These are phyloP conservation scores for Xestoiulus laeticollis DNA, from an alignment of 2,888 invertebrate species.

Conservation along the genomic window DNA sequence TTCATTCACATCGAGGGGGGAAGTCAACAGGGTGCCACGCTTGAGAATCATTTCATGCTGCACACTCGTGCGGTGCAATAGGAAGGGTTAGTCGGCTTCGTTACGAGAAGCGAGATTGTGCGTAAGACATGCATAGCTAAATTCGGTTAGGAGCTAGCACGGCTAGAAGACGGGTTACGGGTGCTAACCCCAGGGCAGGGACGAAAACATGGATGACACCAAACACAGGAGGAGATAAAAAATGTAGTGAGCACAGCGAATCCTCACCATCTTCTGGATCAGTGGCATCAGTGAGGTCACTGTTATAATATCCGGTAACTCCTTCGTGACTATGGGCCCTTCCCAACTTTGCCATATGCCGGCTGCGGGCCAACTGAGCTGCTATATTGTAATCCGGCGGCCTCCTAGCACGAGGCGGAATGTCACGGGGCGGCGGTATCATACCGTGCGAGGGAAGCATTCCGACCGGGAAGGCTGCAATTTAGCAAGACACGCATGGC, in stretches of 20 bases:
- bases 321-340: conserved; percentile 88
- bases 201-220: neutral
- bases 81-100: conserved; percentile 4
- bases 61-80: neutral
- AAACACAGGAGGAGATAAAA: neutral
- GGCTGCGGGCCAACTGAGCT: conserved; percentile 80
- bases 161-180: neutral
- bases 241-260: neutral
- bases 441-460: conserved; percentile 46
- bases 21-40: neutral
- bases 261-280: conserved; percentile 61
- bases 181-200: neutral
- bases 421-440: conserved; percentile 59
- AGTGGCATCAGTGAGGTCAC: conserved; percentile 57
- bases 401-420: conserved; percentile 67
- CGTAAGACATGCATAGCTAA: neutral
- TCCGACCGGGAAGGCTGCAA: conserved; percentile 50
- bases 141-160: conserved; percentile 7
- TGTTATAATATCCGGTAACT: conserved; percentile 78
- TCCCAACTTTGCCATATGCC: conserved; percentile 76
- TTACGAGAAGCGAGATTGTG: neutral
- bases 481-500: conserved; percentile 32
- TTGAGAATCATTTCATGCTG: neutral
- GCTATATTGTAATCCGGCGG: conserved; percentile 86
- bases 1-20: neutral